Conservation (phyloP, 2,797 vertebrate species). For the Rhyacichthys aspro region DNA sequence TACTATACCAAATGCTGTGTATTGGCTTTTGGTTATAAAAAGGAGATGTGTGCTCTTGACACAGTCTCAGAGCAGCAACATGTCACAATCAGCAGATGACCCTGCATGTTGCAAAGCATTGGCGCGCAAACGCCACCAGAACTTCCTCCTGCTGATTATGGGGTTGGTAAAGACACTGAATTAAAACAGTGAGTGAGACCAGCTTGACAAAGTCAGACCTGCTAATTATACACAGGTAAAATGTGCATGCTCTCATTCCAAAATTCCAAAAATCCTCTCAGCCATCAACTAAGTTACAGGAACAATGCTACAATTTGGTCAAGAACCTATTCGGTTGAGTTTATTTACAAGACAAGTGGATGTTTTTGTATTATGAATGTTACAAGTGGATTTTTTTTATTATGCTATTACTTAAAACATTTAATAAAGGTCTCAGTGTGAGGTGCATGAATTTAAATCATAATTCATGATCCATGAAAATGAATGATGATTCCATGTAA, state of each 20-base stretch:
- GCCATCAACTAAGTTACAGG: constrained; percentile 37
- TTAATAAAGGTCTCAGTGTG: too few relatives aligned
- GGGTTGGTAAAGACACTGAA: constrained; percentile 66
- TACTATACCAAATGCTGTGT: neutral
- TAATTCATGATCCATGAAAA: too few relatives aligned
- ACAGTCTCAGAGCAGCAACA: constrained; percentile 26
- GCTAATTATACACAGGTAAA: constrained; percentile 72
- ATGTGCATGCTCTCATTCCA: constrained; percentile 55
- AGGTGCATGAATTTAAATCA: too few relatives aligned
- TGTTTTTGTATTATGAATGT: too few relatives aligned
- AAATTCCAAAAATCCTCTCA: constrained; percentile 59
- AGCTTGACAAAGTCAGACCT: constrained; percentile 63
- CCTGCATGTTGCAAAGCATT: constrained; percentile 45
- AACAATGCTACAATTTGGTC: constrained; percentile 19
- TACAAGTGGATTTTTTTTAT: too few relatives aligned
- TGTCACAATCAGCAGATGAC: constrained; percentile 66
- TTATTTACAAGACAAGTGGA: too few relatives aligned
- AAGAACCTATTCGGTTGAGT: too few relatives aligned
- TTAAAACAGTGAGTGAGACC: constrained; percentile 51
- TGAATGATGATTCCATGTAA: too few relatives aligned
- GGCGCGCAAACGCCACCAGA: constrained; percentile 47
- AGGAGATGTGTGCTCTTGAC: constrained; percentile 8
- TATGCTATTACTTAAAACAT: too few relatives aligned
- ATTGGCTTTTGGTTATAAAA: constrained; percentile 10
- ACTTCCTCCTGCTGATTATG: constrained; percentile 80